A percentile compares a stretch with the other conserved stretches of the same genome.
These are phyloP conservation scores for Diogma glabrata DNA, from an alignment of 2,888 invertebrate species.

Conservation along the genomic window DNA sequence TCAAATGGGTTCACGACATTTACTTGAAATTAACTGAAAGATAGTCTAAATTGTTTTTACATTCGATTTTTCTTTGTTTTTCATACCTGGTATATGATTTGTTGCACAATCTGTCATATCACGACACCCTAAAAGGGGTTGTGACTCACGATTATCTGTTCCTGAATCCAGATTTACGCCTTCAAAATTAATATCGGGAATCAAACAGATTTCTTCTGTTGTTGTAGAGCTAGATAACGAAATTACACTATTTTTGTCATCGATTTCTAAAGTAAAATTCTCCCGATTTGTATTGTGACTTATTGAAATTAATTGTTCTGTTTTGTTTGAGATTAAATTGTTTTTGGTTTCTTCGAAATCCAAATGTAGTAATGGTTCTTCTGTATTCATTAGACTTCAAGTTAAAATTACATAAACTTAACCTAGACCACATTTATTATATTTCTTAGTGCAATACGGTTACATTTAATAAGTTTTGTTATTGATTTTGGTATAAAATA, in stretches of 20 bases:
- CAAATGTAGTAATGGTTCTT: constrained; percentile 50
- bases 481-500: too few species aligned
- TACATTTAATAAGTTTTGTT: too few species aligned
- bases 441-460: too few species aligned
- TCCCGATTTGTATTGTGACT: not conserved
- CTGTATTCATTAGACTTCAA: constrained; percentile 46
- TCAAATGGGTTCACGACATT: too few species aligned
- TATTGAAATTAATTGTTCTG: constrained; percentile 2
- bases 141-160: constrained; percentile 80
- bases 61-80: too few species aligned
- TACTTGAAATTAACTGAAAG: too few species aligned
- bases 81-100: constrained; percentile 79
- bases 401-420: constrained; percentile 7
- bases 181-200: constrained; percentile 76
- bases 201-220: constrained; percentile 58
- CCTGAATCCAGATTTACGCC: constrained; percentile 69
- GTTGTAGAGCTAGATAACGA: constrained; percentile 42
- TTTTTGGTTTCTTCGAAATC: constrained; percentile 43
- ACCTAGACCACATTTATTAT: constrained; percentile 10
- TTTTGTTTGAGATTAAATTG: not conserved
- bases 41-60: too few species aligned
- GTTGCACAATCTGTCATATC: constrained; percentile 59
- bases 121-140: constrained; percentile 81
- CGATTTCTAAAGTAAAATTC: constrained; percentile 26
- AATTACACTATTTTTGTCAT: constrained; percentile 47